Conservation (phyloP, 2,113 vertebrate species). For the Zootoca vivipara region DNA sequence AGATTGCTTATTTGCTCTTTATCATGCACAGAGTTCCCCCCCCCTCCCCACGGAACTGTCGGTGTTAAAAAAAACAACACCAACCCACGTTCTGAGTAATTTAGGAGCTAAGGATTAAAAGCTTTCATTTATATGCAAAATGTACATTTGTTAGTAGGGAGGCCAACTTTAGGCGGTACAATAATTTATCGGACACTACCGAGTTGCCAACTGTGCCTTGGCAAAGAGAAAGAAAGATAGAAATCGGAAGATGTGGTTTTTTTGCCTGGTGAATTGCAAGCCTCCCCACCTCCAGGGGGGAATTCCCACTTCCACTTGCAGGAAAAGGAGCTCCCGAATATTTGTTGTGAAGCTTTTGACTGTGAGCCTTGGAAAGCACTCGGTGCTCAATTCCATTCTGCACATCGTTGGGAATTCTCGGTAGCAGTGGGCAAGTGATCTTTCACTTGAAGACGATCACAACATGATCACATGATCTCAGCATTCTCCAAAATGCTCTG, state of each 20-base stretch:
- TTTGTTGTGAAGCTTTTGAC: no score
- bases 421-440: no score
- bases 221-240: background rate
- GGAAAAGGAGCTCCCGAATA: no score
- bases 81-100: background rate
- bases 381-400: background rate
- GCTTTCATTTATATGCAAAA: background rate
- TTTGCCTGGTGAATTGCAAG: background rate
- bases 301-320: background rate
- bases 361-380: background rate
- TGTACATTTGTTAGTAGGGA: background rate
- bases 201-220: background rate
- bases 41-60: background rate
- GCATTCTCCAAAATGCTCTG: background rate
- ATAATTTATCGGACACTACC: background rate
- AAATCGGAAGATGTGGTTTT: background rate
- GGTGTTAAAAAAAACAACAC: no score
- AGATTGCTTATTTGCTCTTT: conserved; percentile 65
- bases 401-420: no score
- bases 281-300: background rate
- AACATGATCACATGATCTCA: no score
- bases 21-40: background rate
- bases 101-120: background rate
- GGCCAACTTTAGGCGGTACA: background rate
- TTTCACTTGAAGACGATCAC: background rate